phyloP scores from a whole-genome alignment of 2,113 vertebrate species.

The Onychorhynchus coronatus region DNA sequence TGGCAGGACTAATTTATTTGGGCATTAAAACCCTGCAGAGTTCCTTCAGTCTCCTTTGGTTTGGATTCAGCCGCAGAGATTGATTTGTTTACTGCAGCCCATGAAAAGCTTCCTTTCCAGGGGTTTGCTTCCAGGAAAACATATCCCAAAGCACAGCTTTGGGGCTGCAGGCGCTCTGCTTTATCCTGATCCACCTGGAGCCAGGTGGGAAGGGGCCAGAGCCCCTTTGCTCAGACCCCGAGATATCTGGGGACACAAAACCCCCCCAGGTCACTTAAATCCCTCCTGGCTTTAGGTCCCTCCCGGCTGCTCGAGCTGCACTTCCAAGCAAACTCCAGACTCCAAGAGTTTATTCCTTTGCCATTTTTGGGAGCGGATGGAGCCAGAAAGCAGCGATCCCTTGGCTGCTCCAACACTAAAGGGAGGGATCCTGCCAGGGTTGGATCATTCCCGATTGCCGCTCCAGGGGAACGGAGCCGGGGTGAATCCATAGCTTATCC shows the following conservation, averaged over 20 bases:
- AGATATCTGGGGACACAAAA: too few relatives aligned
- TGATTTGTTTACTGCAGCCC: not conserved
- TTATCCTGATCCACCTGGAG: not conserved
- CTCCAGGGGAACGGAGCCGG: fast-evolving
- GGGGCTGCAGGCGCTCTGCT: not conserved
- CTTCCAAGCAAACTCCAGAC: not conserved
- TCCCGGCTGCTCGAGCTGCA: not conserved
- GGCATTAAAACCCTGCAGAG: not conserved
- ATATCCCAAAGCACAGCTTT: too few relatives aligned
- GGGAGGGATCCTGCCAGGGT: not conserved
- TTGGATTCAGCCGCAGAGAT: not conserved
- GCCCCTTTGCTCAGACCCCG: fast-evolving
- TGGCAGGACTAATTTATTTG: not conserved
- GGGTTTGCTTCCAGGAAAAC: not conserved
- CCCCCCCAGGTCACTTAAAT: fast-evolving
- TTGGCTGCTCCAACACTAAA: fast-evolving
- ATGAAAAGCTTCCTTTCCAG: not conserved
- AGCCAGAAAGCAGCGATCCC: not conserved
- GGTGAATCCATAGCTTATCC: not conserved
- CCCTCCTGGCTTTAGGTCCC: not conserved
- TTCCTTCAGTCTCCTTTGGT: not conserved
- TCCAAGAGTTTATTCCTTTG: not conserved
- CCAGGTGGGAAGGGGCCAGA: not conserved
- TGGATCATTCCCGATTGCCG: too few relatives aligned
- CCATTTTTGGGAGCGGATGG: not conserved